phyloP scores from a whole-genome alignment of 1,140 invertebrate genomes.

The Zelostemma sp. region DNA sequence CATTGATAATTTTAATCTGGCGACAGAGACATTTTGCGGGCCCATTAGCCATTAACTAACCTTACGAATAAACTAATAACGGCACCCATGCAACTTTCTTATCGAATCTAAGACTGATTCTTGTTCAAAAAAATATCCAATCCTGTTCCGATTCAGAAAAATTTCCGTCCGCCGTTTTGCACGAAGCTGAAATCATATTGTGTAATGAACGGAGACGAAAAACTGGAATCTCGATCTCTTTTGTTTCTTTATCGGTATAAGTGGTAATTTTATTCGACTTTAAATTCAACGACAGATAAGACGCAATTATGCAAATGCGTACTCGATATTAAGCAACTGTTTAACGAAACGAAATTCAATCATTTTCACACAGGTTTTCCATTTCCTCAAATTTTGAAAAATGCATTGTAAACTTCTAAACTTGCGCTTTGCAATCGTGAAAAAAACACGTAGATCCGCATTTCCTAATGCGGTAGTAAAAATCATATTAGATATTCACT shows the following conservation, averaged over 20 bases:
- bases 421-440: too few species aligned
- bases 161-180: background rate
- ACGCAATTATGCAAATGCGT: background rate
- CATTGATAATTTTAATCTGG: constrained; percentile 46
- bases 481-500: too few species aligned
- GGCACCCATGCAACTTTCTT: constrained; percentile 23
- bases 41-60: constrained; percentile 31
- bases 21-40: constrained; percentile 27
- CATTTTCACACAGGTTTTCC: too few species aligned
- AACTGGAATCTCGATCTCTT: background rate
- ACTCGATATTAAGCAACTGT: too few species aligned
- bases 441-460: too few species aligned
- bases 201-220: background rate
- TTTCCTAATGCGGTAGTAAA: too few species aligned
- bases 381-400: too few species aligned
- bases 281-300: background rate
- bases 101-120: constrained; percentile 22
- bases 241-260: too few species aligned
- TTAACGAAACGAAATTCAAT: too few species aligned
- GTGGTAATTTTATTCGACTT: background rate
- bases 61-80: constrained; percentile 30
- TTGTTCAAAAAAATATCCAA: constrained; percentile 6
- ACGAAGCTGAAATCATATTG: background rate
- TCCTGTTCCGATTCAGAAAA: background rate
- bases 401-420: too few species aligned